Evolutionary conservation across 2,113 vertebrate genomes (phyloP).

Genomic region (Prunella himalayana): DNA sequence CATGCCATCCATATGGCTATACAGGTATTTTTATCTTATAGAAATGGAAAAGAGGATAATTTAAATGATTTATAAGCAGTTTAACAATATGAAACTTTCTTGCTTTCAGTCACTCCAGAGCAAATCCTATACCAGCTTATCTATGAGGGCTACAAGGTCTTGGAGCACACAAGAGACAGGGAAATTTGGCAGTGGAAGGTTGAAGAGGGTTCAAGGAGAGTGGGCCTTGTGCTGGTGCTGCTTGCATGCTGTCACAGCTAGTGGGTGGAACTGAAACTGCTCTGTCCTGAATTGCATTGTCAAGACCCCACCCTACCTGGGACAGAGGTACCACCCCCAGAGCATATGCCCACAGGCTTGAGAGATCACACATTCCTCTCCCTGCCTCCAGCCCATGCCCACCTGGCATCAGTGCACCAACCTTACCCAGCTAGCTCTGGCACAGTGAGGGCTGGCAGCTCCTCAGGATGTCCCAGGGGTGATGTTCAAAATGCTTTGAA

Average conservation of each 20-base stretch:
- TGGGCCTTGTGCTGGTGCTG: background rate
- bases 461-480: background rate
- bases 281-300: background rate
- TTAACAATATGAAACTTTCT: background rate
- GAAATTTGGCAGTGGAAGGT: background rate
- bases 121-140: background rate
- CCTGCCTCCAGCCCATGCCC: background rate
- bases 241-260: background rate
- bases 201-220: background rate
- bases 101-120: background rate
- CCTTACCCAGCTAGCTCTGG: background rate
- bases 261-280: too few species aligned
- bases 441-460: background rate
- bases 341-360: background rate
- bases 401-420: background rate
- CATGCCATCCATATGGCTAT: background rate
- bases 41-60: background rate
- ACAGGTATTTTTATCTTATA: background rate
- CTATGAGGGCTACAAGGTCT: background rate
- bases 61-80: accelerated
- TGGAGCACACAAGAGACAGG: background rate
- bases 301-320: background rate
- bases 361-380: background rate
- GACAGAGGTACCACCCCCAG: too few species aligned
- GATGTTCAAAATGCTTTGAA: background rate